These are phyloP conservation scores for Leuciscus waleckii DNA, from an alignment of 2,797 vertebrate genomes.

Conservation along the genomic window DNA sequence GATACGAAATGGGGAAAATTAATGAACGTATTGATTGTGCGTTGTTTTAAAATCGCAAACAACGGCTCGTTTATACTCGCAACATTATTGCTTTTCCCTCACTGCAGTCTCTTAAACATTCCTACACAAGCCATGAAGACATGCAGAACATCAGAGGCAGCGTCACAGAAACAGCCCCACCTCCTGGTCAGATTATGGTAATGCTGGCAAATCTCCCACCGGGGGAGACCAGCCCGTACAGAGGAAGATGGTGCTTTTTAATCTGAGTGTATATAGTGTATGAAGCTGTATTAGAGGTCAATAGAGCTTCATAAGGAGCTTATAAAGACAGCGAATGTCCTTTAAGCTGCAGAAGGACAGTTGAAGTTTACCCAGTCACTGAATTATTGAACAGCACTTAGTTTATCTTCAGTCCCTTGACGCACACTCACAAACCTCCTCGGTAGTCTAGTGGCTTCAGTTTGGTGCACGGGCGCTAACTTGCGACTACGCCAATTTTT, in stretches of 20 bases:
- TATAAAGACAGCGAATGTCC: conserved; percentile 45
- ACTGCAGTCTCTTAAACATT: conserved; percentile 38
- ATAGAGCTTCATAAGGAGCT: conserved; percentile 20
- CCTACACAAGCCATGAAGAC: conserved; percentile 23
- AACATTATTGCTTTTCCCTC: neutral
- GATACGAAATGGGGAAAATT: neutral
- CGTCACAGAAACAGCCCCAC: conserved; percentile 54
- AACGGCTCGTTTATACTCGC: neutral
- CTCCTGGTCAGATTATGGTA: conserved; percentile 51
- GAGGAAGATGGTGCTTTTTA: conserved; percentile 1
- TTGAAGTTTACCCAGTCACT: conserved; percentile 51
- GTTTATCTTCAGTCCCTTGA: conserved; percentile 47
- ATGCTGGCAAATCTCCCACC: conserved; percentile 27
- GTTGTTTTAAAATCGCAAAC: conserved; percentile 4
- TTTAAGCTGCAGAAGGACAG: conserved; percentile 46
- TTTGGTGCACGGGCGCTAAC: neutral
- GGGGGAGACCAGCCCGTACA: neutral
- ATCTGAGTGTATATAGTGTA: neutral
- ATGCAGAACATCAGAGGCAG: conserved; percentile 11
- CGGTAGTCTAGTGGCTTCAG: neutral
- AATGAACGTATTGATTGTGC: neutral
- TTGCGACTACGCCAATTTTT: neutral
- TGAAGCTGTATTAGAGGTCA: neutral
- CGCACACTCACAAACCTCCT: conserved; percentile 14
- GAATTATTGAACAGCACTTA: conserved; percentile 58